Conservation (phyloP, 2,113 vertebrate genomes). For the Siniperca knerii region DNA sequence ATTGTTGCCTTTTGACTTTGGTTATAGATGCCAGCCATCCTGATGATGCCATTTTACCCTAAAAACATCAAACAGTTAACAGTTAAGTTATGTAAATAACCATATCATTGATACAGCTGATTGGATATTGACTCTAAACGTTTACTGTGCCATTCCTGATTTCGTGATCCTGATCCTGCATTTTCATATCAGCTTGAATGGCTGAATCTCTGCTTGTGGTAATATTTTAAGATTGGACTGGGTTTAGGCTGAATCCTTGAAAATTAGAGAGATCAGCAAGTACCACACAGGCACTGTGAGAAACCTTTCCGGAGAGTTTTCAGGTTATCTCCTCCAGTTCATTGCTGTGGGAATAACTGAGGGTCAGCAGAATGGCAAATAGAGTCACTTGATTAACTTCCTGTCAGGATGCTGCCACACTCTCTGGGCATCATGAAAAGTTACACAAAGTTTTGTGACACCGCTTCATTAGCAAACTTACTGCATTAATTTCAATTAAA, state of each 20-base stretch:
- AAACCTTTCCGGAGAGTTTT: constrained; percentile 18
- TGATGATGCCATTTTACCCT: neutral
- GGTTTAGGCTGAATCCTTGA: constrained; percentile 18
- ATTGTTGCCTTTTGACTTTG: constrained; percentile 4
- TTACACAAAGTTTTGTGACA: neutral
- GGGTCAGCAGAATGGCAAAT: constrained; percentile 10
- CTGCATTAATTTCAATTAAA: constrained; percentile 14
- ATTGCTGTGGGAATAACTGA: constrained; percentile 13
- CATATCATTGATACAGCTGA: neutral
- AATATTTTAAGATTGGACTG: constrained; percentile 37
- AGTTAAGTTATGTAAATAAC: neutral
- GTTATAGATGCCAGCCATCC: neutral
- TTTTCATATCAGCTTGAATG: constrained; percentile 24
- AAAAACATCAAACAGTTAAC: neutral
- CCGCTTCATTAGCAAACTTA: neutral
- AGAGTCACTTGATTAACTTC: constrained; percentile 15
- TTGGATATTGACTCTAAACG: neutral
- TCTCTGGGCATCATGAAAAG: constrained; percentile 1
- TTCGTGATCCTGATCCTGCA: neutral
- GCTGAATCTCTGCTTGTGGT: constrained; percentile 29
- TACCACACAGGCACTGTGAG: neutral
- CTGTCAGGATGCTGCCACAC: neutral
- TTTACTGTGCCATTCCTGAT: neutral
- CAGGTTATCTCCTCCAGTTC: constrained; percentile 23
- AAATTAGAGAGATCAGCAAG: constrained; percentile 27